These are phyloP conservation scores for Entomobrya proxima DNA, from an alignment of 2,888 invertebrate genomes.

Conservation along the genomic window DNA sequence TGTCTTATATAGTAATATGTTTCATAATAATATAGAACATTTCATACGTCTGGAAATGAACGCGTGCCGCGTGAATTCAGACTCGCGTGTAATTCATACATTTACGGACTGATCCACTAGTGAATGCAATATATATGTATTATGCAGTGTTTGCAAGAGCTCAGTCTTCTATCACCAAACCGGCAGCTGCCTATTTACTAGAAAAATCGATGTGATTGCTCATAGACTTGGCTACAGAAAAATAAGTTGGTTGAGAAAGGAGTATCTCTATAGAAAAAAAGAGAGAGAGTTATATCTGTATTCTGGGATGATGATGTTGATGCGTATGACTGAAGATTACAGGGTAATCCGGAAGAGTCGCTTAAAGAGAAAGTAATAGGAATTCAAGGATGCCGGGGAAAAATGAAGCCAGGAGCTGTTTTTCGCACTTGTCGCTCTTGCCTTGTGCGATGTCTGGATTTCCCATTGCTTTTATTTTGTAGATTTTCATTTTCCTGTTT, in stretches of 20 bases:
- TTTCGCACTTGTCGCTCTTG: constrained; percentile 55
- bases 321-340: constrained; percentile 65
- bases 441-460: background rate
- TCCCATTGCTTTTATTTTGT: constrained; percentile 22
- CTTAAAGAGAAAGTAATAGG: constrained; percentile 67
- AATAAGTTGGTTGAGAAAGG: constrained; percentile 29
- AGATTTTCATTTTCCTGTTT: constrained; percentile 36
- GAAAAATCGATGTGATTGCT: constrained; percentile 69
- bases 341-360: constrained; percentile 67
- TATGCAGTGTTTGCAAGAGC: background rate
- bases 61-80: background rate
- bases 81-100: background rate
- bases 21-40: too few relatives aligned
- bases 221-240: constrained; percentile 21
- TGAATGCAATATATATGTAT: background rate
- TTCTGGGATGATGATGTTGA: constrained; percentile 37
- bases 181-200: constrained; percentile 51
- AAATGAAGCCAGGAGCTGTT: constrained; percentile 57
- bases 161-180: background rate
- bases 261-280: constrained; percentile 31
- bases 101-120: constrained; percentile 19
- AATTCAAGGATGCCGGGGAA: constrained; percentile 64
- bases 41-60: too few relatives aligned
- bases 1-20: too few relatives aligned
- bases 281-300: constrained; percentile 21